phyloP scores from a whole-genome alignment of 2,113 vertebrate species.

The Oplegnathus fasciatus region DNA sequence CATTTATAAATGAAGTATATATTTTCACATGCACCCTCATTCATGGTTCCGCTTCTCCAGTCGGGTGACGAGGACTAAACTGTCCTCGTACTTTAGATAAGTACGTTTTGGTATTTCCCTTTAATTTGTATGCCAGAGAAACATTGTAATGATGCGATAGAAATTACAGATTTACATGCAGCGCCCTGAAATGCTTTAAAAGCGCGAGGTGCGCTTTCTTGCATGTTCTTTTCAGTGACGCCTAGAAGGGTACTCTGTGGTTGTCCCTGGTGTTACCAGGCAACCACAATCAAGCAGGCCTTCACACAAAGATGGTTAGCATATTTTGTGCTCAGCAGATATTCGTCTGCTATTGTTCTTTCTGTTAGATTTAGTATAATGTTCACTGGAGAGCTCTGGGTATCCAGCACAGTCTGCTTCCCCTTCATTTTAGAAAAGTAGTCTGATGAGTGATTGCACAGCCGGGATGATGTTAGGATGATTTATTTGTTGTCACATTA shows the following conservation, averaged over 20 bases:
- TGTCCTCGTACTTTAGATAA: not conserved
- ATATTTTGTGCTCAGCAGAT: conserved; percentile 35
- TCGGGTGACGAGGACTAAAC: not conserved
- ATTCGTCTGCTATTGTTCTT: conserved; percentile 19
- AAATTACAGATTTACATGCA: not conserved
- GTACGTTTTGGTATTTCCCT: not conserved
- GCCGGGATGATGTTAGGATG: not conserved
- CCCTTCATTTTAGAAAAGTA: not conserved
- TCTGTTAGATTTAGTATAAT: not conserved
- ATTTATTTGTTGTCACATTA: conserved; percentile 5
- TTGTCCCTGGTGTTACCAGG: conserved; percentile 57
- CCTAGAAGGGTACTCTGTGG: conserved; percentile 20
- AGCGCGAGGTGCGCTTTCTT: not conserved
- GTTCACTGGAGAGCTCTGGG: not conserved
- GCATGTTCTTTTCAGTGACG: no score
- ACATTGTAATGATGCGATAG: not conserved
- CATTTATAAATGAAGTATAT: not conserved
- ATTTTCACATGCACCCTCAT: not conserved
- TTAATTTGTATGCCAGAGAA: not conserved
- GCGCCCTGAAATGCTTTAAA: not conserved
- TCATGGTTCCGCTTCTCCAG: not conserved
- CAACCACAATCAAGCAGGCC: conserved; percentile 53
- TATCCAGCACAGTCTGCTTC: not conserved
- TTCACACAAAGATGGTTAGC: conserved; percentile 43
- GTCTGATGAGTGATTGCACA: not conserved